A percentile compares a stretch with the other conserved stretches of the same genome.
These are phyloP conservation scores for Cavia porcellus DNA, from an alignment of 2,113 vertebrate genomes.

Conservation along the genomic window DNA sequence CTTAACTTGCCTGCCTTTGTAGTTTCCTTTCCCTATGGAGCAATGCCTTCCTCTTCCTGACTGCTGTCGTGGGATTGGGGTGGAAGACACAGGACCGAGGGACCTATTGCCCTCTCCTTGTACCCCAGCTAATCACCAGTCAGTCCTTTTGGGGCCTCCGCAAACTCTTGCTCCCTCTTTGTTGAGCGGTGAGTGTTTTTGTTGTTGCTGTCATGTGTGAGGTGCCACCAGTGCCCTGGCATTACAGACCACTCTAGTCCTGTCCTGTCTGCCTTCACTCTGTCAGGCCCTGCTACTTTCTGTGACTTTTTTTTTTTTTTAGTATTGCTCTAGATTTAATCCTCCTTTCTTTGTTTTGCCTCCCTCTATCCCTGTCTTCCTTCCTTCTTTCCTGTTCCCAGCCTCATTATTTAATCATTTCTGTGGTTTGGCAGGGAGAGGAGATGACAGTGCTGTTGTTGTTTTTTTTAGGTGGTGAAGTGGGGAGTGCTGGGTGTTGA, in stretches of 20 bases:
- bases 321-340: background rate
- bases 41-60: background rate
- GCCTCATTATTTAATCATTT: background rate
- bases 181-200: background rate
- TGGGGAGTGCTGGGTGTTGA: background rate
- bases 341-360: background rate
- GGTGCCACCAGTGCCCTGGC: background rate
- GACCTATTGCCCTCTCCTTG: background rate
- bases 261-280: background rate
- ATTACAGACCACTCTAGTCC: background rate
- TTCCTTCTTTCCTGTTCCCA: fast-evolving
- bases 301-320: background rate
- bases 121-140: background rate
- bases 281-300: background rate
- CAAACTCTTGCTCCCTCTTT: fast-evolving
- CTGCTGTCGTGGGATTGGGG: background rate
- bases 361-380: background rate
- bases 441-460: background rate
- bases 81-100: background rate
- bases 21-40: background rate
- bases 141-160: background rate
- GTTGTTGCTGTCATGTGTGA: background rate
- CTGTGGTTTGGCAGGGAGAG: background rate
- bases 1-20: background rate
- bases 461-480: background rate